Conservation (phyloP, 2,888 invertebrate species). For the Dyspetes luteomarginatus region DNA sequence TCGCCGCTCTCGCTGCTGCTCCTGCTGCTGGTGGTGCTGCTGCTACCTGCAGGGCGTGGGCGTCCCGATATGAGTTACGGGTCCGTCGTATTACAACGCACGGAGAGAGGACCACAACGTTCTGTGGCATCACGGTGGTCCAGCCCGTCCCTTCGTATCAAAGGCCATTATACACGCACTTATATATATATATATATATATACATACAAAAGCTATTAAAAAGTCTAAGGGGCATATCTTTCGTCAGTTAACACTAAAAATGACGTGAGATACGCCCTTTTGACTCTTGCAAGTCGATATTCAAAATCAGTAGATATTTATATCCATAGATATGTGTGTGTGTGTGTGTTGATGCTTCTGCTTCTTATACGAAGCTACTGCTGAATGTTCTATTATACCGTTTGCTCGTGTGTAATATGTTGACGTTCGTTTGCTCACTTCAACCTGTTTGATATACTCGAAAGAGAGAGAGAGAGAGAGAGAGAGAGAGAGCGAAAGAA, state of each 20-base stretch:
- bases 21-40: slow-evolving; percentile 3
- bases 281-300: not conserved
- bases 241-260: not conserved
- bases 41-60: slow-evolving; percentile 82
- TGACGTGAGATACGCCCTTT: not conserved
- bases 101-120: slow-evolving; percentile 63
- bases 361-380: slow-evolving; percentile 44
- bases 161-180: slow-evolving; percentile 71
- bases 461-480: not conserved
- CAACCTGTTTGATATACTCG: slow-evolving; percentile 56
- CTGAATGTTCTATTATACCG: not conserved
- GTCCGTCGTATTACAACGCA: slow-evolving; percentile 81
- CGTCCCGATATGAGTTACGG: slow-evolving; percentile 83
- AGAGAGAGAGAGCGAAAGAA: not conserved
- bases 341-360: slow-evolving; percentile 31
- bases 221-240: not conserved
- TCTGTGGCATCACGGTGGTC: slow-evolving; percentile 57
- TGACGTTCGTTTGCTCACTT: slow-evolving; percentile 56
- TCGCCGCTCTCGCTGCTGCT: slow-evolving; percentile 71
- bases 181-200: not conserved
- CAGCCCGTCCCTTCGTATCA: slow-evolving; percentile 61
- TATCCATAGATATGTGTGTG: not conserved
- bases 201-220: not conserved
- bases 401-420: not conserved
- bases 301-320: not conserved